A percentile compares a stretch with the other conserved stretches of the same genome.
phyloP scores from a whole-genome alignment of 2,797 vertebrate genomes.

The Sebastes flavidus region DNA sequence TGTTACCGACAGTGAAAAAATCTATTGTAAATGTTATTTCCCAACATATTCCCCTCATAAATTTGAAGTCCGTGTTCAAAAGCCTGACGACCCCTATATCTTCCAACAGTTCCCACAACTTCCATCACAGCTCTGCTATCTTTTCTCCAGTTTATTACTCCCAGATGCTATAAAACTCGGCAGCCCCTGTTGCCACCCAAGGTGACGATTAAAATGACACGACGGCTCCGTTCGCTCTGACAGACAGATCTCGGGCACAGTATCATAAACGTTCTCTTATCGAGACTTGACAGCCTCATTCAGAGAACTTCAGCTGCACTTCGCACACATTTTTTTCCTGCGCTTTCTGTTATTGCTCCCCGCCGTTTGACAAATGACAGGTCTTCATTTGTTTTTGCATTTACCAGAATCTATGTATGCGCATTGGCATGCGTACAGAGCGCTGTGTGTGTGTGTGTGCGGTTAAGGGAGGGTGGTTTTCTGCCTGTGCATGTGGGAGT shows the following conservation, averaged over 20 bases:
- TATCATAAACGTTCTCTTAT: conserved; percentile 65
- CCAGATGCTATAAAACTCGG: conserved; percentile 63
- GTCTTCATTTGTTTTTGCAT: conserved; percentile 45
- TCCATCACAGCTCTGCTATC: conserved; percentile 53
- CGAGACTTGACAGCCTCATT: conserved; percentile 42
- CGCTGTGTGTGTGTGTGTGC: not conserved
- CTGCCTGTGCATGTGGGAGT: conserved; percentile 27
- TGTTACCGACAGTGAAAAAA: not conserved
- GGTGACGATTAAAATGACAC: conserved; percentile 67
- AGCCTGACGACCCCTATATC: conserved; percentile 34
- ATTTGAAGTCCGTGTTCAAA: conserved; percentile 42
- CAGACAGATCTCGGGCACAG: conserved; percentile 52
- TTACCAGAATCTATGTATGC: conserved; percentile 18
- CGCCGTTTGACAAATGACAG: conserved; percentile 53
- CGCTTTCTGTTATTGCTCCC: conserved; percentile 7
- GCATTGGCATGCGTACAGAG: conserved; percentile 3
- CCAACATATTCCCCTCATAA: conserved; percentile 38
- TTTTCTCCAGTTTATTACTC: conserved; percentile 56
- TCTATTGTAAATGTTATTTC: conserved; percentile 44
- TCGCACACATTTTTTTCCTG: conserved; percentile 4
- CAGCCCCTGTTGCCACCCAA: conserved; percentile 56
- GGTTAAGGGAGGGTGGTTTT: not conserved
- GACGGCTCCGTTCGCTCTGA: conserved; percentile 54
- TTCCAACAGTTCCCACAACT: conserved; percentile 31
- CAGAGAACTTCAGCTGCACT: conserved; percentile 20